Conservation (phyloP, 2,113 vertebrate species). For the Serinus canaria region DNA sequence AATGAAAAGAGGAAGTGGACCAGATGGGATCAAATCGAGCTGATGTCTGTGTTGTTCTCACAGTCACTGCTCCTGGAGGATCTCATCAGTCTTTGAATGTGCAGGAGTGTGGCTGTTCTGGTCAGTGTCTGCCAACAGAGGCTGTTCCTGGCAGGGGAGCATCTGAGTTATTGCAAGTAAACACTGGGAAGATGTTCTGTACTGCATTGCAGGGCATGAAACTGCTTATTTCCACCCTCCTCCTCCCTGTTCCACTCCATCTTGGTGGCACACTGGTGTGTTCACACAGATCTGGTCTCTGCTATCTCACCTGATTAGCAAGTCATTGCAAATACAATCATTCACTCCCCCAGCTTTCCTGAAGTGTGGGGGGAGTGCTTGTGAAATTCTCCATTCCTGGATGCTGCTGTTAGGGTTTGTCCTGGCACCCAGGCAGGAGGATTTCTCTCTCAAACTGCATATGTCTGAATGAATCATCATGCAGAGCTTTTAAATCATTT, state of each 20-base stretch:
- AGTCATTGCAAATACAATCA: background rate
- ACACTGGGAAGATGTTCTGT: background rate
- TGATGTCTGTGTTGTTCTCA: constrained; percentile 11
- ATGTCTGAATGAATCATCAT: constrained; percentile 18
- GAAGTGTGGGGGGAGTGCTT: background rate
- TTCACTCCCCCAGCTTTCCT: background rate
- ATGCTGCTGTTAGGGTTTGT: background rate
- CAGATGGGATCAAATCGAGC: background rate
- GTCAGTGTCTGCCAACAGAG: constrained; percentile 31
- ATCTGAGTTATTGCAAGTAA: constrained; percentile 15
- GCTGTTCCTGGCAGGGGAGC: constrained; percentile 38
- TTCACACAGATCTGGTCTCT: background rate
- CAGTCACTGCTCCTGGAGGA: background rate
- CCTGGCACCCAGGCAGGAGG: background rate
- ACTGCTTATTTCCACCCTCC: background rate
- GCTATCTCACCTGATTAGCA: background rate
- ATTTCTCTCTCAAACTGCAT: background rate
- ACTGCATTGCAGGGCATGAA: constrained; percentile 64
- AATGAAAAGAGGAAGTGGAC: constrained; percentile 21
- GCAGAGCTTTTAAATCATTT: background rate
- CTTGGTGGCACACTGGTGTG: background rate
- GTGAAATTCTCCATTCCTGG: background rate
- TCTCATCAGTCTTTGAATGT: background rate
- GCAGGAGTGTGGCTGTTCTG: background rate
- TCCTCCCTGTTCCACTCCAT: background rate